Evolutionary conservation across 2,888 invertebrate species (phyloP).

Genomic region (Lepidocyrtoides sp.): DNA sequence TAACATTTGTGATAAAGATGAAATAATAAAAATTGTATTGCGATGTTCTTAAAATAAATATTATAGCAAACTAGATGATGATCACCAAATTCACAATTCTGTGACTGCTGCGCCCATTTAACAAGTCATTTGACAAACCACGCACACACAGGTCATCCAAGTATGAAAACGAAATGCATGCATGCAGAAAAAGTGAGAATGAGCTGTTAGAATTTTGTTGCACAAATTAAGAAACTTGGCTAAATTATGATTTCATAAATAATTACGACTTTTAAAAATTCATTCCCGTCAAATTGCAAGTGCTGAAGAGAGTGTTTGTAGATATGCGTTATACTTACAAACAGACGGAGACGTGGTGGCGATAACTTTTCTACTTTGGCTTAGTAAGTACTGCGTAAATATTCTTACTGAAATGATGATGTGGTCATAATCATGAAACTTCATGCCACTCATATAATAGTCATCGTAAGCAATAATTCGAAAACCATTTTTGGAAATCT

Average conservation of each 20-base stretch:
- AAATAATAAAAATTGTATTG: background rate
- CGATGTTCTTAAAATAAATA: background rate
- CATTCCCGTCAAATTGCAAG: background rate
- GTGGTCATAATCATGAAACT: slow-evolving; percentile 33
- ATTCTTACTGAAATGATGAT: slow-evolving; percentile 40
- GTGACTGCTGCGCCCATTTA: background rate
- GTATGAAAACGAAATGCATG: slow-evolving; percentile 1
- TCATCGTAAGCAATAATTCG: slow-evolving; percentile 57
- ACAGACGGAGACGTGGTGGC: background rate
- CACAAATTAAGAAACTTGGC: slow-evolving; percentile 8
- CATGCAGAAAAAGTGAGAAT: background rate
- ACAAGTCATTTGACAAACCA: background rate
- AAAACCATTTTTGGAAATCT: slow-evolving; percentile 67
- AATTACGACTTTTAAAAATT: slow-evolving; percentile 28
- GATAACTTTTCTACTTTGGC: background rate
- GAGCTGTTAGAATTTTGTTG: background rate
- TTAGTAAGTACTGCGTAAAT: background rate
- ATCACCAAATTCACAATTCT: background rate
- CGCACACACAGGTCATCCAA: background rate
- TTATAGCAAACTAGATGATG: background rate
- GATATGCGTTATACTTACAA: background rate
- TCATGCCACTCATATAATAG: slow-evolving; percentile 5
- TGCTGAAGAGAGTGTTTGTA: background rate
- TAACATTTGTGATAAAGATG: background rate
- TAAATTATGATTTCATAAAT: slow-evolving; percentile 69